Evolutionary conservation across 2,113 vertebrate genomes (phyloP), one percentile per base, ranked within the genome.

Genomic region (Gallinago paraguaiae): DNA sequence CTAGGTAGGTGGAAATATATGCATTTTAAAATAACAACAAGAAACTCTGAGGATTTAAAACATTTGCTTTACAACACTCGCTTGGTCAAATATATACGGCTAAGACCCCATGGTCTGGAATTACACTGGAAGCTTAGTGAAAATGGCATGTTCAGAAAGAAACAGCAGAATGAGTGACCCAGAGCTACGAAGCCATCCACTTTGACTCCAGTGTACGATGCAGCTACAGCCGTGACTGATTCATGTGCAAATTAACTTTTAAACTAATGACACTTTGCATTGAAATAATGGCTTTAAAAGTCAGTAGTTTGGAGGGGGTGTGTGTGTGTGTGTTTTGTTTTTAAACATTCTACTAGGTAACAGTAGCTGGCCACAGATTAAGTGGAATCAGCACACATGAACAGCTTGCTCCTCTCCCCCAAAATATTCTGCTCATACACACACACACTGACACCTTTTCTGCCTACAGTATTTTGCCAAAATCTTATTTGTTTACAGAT

Each of bases 341-440:
- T 28, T 53, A 28, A 28, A 16, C 25, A 53, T 39, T 64, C 27
- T 50, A 18, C 3, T 28, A 54, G 6, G 3, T 39, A 43, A 43
- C 41, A 43, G 41, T 64, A 59, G 4, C 25, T 56, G 43, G 4
- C 39, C 43, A 54, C 17, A 43, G 16, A 31, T 10, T 39, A 67
- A 82, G 27, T 30, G 11, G 13, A 61, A 81, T 82, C 31, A 54
- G 39, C 23, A 71, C 17, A 31, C n/a, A 23, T 3, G 2, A 65
- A n/a, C 35, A 41, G 14, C 56, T 68, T 20, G 11, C 6, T 14
- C 2, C 7, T 6, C 1, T 19, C 39, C 31, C 11, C 5, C 1
- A 2, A 22, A 77, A 18, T 30, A 31, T 10, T 11, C 30, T 7
- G 3, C 14, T 33, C 3, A 1, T 41, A 18, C 10, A 48, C 13